Percentiles rank a stretch among this genome's conserved stretches.
phyloP scores from a whole-genome alignment of 2,888 invertebrate species.

The Physocephala rufipes region DNA sequence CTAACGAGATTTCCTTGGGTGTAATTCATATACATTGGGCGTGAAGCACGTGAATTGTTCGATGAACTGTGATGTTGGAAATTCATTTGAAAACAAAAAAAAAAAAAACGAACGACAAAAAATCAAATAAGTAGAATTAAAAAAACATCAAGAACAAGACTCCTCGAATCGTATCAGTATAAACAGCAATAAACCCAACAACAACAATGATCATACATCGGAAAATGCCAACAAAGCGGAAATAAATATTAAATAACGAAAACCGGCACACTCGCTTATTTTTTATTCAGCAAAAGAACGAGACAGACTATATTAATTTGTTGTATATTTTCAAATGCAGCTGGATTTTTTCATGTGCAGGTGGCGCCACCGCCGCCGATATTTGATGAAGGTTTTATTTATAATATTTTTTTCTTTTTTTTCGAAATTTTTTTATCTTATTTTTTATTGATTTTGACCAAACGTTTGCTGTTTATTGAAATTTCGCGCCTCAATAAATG shows the following conservation, averaged over 20 bases:
- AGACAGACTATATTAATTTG: conserved; percentile 1
- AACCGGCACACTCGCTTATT: not conserved
- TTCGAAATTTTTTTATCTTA: not conserved
- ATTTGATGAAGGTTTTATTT: not conserved
- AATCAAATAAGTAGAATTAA: not conserved
- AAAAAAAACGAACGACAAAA: too few species aligned
- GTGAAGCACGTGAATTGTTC: not conserved
- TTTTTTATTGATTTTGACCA: not conserved
- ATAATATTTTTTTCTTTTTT: not conserved
- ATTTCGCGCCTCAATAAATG: conserved; percentile 11
- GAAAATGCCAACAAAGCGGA: not conserved
- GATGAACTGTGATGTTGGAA: not conserved
- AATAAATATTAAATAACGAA: not conserved
- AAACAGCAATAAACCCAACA: not conserved
- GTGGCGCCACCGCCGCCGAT: conserved; percentile 8
- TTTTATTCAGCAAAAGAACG: not conserved
- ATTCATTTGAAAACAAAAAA: not conserved
- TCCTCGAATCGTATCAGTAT: not conserved
- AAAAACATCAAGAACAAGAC: not conserved
- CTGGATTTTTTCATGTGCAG: conserved; percentile 3
- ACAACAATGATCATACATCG: not conserved
- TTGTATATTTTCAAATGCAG: not conserved
- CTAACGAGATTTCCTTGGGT: too few species aligned
- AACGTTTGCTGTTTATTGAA: not conserved
- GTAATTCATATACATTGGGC: too few species aligned